Base-by-base conservation (phyloP, 2,797 vertebrate genomes). In the Mormyrops boulengeri region DNA sequence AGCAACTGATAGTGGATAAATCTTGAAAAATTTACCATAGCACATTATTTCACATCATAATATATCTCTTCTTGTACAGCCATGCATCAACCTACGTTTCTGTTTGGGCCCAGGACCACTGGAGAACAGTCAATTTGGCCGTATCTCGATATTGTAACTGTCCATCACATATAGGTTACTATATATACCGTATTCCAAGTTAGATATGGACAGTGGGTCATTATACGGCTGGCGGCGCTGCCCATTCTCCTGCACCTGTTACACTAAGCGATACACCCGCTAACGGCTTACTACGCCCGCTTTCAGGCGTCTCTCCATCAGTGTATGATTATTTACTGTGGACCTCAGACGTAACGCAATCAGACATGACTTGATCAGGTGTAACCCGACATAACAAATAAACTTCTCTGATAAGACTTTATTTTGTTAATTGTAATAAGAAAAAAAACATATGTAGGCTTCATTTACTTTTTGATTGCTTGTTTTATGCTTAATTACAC, bases 391-490 rank as follows among this genome's bases (percentile, higher is more conserved):
- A 12, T 34, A 69, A 34, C 11, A 30, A 91, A 88, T 89, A 85
- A 89, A 55, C 88, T 77, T 86, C 88, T 84, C 89, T 86, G 88
- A 84, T 88, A 89, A 90, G 73, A 60, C 66, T 90, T 91, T 90
- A 90, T 91, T 69, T 84, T 90, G 90, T 89, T 91, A 50, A 52
- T 85, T 52, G 88, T 91, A 88, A 90, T 80, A 44, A 44, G 14
- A 44, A 6, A 80, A 80, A 69, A 55, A 89, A 87, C 89, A 90
- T 85, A 80, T 90, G 90, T 89, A 90, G 86, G 85, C 85, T 91
- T 53, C 69, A 89, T 91, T 89, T 88, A 85, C 90, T 90, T 91
- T 92, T 92, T 91, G 52, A 55, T 55, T 87, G 49, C 91, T 92
- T 92, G 88, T 80, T 90, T 92, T 89, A 87, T 89, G 87, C 66